These are phyloP conservation scores for Terrapene triunguis DNA, from an alignment of 2,113 vertebrate genomes.

Conservation along the genomic window DNA sequence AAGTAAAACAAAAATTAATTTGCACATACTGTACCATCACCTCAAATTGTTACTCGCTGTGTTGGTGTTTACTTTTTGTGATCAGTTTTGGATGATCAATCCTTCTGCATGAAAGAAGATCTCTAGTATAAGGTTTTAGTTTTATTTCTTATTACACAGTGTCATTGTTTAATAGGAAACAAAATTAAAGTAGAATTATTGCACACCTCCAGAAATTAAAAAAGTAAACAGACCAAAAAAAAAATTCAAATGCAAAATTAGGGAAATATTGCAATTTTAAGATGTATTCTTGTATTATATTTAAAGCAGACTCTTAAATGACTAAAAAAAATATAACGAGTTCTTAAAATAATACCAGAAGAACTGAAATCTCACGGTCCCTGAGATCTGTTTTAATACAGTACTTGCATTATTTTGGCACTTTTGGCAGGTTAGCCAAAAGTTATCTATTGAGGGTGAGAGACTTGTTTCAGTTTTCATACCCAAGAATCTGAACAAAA, in stretches of 20 bases:
- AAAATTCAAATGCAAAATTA: conserved; percentile 16
- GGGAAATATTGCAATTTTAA: conserved; percentile 37
- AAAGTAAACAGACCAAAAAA: neutral
- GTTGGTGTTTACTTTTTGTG: neutral
- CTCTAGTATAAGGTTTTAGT: conserved; percentile 16
- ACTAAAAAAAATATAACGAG: neutral
- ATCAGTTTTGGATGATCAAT: neutral
- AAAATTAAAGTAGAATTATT: neutral
- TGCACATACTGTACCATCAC: neutral
- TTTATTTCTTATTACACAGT: neutral
- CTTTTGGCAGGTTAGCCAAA: neutral
- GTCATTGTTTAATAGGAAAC: conserved; percentile 42
- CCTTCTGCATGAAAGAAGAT: neutral
- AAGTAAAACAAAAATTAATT: conserved; percentile 3
- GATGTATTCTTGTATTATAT: conserved; percentile 22
- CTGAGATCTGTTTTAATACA: conserved; percentile 24
- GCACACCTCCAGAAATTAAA: neutral
- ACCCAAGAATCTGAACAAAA: neutral
- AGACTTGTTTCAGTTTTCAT: neutral
- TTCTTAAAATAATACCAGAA: conserved; percentile 19
- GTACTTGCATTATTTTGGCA: conserved; percentile 36
- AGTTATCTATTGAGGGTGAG: neutral
- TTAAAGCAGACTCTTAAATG: neutral
- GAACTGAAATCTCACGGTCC: conserved; percentile 49
- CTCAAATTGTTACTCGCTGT: neutral